A percentile compares a stretch with the other conserved stretches of the same genome.
These are phyloP conservation scores for Zaprionus kolodkinae DNA, from an alignment of 1,140 invertebrate species.

Conservation along the genomic window DNA sequence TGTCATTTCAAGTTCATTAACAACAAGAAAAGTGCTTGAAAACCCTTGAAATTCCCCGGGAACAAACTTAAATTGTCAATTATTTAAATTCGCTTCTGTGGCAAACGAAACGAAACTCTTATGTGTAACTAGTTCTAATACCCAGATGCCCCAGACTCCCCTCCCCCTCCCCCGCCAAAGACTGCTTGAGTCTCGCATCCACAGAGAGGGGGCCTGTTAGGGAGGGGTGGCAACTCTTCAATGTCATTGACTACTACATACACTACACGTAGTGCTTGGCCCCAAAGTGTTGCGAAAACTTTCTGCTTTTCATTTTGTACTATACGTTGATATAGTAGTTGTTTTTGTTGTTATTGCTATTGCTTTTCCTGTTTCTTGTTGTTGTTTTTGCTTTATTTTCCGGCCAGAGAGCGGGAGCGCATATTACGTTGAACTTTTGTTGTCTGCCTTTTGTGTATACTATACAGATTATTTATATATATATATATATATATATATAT, in stretches of 20 bases:
- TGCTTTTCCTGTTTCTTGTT: conserved; percentile 5
- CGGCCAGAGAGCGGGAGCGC: conserved; percentile 18
- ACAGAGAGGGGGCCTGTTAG: conserved; percentile 2
- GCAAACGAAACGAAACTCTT: conserved; percentile 28
- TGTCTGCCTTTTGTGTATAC: conserved; percentile 57
- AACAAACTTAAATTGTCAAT: conserved; percentile 54
- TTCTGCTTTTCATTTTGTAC: conserved; percentile 45
- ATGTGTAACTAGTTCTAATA: conserved; percentile 41
- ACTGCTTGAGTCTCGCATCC: not conserved
- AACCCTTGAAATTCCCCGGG: conserved; percentile 29
- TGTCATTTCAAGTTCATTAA: conserved; percentile 32
- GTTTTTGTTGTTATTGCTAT: conserved; percentile 19
- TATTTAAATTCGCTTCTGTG: conserved; percentile 48
- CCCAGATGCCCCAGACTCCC: not conserved
- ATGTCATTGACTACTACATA: conserved; percentile 56
- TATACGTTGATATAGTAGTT: conserved; percentile 29
- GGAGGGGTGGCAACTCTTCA: conserved; percentile 46
- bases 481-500: conserved; percentile 13
- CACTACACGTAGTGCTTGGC: conserved; percentile 43
- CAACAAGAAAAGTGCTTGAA: conserved; percentile 21
- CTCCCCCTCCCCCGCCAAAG: not conserved
- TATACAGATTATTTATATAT: conserved; percentile 30
- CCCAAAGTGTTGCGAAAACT: conserved; percentile 61
- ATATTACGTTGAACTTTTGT: conserved; percentile 59
- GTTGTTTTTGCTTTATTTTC: conserved; percentile 19